Conservation (phyloP, 2,113 vertebrate species). For the Otus sunia region DNA sequence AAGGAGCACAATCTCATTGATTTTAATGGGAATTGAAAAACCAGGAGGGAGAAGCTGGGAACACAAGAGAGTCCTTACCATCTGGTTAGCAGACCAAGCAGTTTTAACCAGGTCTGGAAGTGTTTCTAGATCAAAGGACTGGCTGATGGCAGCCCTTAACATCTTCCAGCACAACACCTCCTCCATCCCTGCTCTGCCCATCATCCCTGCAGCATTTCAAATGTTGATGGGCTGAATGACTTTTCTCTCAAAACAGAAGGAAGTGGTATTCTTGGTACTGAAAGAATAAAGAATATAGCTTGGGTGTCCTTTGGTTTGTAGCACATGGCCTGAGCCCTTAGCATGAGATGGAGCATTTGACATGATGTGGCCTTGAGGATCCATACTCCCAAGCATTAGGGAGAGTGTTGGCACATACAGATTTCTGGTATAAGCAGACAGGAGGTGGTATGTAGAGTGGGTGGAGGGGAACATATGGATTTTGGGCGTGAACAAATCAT, state of each 20-base stretch:
- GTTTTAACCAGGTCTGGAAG: constrained; percentile 15
- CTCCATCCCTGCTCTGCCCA: neutral
- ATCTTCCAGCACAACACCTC: neutral
- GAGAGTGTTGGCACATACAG: neutral
- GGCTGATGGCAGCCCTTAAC: neutral
- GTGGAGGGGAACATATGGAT: neutral
- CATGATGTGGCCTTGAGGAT: neutral
- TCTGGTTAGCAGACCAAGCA: constrained; percentile 15
- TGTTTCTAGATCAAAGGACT: constrained; percentile 46
- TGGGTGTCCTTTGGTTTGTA: neutral
- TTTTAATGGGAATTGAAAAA: neutral
- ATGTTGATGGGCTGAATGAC: neutral
- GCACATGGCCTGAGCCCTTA: neutral
- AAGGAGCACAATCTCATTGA: neutral
- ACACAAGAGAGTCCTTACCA: neutral
- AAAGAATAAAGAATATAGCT: neutral
- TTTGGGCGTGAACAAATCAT: neutral
- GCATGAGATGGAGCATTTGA: neutral
- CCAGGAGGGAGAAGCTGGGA: neutral
- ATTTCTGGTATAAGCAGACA: neutral
- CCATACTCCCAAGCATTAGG: neutral
- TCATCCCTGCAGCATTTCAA: neutral
- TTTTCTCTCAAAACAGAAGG: neutral
- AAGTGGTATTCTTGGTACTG: neutral
- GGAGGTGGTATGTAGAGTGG: neutral